Evolutionary conservation across 2,113 vertebrate species (phyloP), one percentile per base, ranked within the genome.

Genomic region (Falco punctatus): DNA sequence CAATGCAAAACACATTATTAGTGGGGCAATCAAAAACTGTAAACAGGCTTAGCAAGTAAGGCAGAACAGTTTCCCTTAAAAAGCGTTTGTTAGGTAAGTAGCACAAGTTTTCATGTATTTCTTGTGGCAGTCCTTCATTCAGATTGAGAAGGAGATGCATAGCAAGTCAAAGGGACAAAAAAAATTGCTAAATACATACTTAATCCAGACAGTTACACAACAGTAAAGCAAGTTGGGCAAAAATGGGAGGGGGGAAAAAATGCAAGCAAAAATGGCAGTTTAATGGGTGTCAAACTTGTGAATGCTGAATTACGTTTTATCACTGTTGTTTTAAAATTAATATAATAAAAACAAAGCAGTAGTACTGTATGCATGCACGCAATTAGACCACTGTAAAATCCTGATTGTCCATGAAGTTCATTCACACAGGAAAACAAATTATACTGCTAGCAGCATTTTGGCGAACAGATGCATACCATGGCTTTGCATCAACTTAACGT

Each of bases 221-320:
- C 23, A 65, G 61, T 95, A 85, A 92, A 81, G 9, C 22, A 71
- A 91, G 26, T 7, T 58, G 44, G 49, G n/a, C 15, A 88, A 67
- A 87, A 84, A 81, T 24, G 13, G 20, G 27, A 42, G 28, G 49
- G 26, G 4, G 16, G 24, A 51, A 27, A 42, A 62, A 81, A 23
- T 42, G 30, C n/a, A 30, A 67, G 27, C 2, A 58, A 72, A 88
- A 95, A 62, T 49, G n/a, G 70, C 16, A 57, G 27, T 89, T 79
- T 94, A 79, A 46, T 62, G 62, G n/a, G 28, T 81, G 30, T 58
- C 73, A 87, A 23, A 73, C 74, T 89, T 93, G 81, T 81, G 61
- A 92, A 93, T 48, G 49, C 24, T 23, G 69, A 78, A 90, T 92
- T 92, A 8, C n/a, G 61, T 86, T 96, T 96, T 89, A 79, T 83